Conservation (phyloP, 2,888 invertebrate species). For the Cerceris rybyensis region DNA sequence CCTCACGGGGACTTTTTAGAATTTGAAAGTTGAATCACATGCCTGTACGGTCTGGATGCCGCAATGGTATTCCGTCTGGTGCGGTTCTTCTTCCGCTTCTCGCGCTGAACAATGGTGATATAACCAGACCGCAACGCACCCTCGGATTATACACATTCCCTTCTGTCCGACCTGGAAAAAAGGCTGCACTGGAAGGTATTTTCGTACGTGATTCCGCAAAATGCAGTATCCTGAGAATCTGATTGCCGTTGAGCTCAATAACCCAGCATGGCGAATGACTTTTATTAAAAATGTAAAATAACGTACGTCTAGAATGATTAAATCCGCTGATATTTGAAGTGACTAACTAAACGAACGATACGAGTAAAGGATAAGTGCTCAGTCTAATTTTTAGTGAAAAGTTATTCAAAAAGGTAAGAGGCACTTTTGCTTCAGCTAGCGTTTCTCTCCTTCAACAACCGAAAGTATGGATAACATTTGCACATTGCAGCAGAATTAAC, state of each 20-base stretch:
- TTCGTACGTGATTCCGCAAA: conserved; percentile 19
- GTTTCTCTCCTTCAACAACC: no score
- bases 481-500: no score
- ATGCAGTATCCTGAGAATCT: neutral
- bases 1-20: conserved; percentile 3
- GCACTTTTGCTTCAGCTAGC: no score
- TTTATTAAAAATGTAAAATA: neutral
- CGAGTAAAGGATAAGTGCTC: no score
- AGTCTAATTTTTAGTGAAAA: no score
- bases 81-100: neutral
- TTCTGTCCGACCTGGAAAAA: neutral
- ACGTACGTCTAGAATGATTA: no score
- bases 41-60: conserved; percentile 1
- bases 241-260: neutral
- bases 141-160: conserved; percentile 8
- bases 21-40: conserved; percentile 18
- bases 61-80: neutral
- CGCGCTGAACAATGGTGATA: conserved; percentile 13
- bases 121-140: conserved; percentile 6
- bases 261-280: neutral
- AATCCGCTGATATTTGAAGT: no score
- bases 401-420: no score
- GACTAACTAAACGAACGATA: no score
- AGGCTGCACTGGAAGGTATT: conserved; percentile 4
- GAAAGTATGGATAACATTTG: no score